A percentile compares a stretch with the other conserved stretches of the same genome.
These are phyloP conservation scores for Botia kubotai DNA, from an alignment of 2,797 vertebrate species.

Conservation along the genomic window DNA sequence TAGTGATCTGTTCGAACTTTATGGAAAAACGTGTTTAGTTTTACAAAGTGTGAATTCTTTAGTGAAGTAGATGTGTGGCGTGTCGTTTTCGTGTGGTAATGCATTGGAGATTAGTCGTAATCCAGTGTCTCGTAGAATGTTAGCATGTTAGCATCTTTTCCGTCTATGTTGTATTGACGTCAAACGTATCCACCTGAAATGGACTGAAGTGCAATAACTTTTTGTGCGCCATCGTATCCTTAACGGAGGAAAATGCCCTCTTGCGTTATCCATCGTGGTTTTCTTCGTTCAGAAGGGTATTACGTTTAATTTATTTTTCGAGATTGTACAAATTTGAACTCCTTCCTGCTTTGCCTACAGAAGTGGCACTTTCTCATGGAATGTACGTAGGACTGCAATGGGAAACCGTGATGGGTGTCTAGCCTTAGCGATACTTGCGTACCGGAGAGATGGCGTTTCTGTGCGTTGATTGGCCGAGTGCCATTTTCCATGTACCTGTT, in stretches of 20 bases:
- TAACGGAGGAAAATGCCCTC: constrained; percentile 67
- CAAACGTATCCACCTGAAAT: constrained; percentile 53
- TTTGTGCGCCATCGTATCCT: constrained; percentile 80
- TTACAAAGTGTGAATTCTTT: constrained; percentile 48
- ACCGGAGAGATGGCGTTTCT: constrained; percentile 32
- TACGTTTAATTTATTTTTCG: constrained; percentile 34
- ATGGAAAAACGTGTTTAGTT: constrained; percentile 42
- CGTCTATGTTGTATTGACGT: constrained; percentile 52
- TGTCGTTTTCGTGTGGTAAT: constrained; percentile 56
- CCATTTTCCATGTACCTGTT: constrained; percentile 1
- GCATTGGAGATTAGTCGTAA: constrained; percentile 52
- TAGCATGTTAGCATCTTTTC: constrained; percentile 54
- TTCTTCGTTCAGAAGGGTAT: constrained; percentile 26
- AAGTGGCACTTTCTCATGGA: constrained; percentile 74
- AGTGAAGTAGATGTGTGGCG: constrained; percentile 57
- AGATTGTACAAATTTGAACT: constrained; percentile 31
- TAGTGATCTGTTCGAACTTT: constrained; percentile 49
- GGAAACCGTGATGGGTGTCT: constrained; percentile 74
- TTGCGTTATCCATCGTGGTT: constrained; percentile 36
- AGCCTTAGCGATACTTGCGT: constrained; percentile 46
- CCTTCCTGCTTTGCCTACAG: constrained; percentile 53
- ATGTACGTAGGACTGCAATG: constrained; percentile 74
- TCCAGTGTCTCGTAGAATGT: constrained; percentile 57
- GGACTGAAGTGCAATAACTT: constrained; percentile 80
- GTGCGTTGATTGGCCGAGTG: constrained; percentile 6